Conservation (phyloP, 2,113 vertebrate species). For the Halcyon senegalensis region DNA sequence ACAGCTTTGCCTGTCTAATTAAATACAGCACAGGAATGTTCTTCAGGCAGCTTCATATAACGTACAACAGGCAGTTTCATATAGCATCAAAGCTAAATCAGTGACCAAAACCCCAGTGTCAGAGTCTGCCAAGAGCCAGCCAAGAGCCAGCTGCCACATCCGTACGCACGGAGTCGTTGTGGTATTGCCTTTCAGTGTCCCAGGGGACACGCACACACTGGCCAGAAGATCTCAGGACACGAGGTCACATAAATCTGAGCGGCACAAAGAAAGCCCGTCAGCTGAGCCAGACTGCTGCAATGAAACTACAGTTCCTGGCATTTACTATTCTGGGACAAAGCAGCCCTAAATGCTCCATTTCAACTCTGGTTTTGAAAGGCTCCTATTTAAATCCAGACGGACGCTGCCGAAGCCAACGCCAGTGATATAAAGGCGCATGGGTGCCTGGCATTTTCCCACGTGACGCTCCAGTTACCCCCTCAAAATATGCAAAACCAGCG, state of each 20-base stretch:
- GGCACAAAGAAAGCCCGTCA: not conserved
- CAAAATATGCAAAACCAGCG: not conserved
- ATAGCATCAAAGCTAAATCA: not conserved
- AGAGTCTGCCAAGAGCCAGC: not conserved
- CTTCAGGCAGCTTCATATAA: not conserved
- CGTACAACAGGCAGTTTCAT: not conserved
- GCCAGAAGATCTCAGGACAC: not conserved
- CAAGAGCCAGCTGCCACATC: not conserved
- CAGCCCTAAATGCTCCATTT: slow-evolving; percentile 13
- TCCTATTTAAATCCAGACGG: not conserved
- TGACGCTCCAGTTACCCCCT: not conserved
- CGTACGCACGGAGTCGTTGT: fast-evolving
- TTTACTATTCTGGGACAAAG: slow-evolving; percentile 18
- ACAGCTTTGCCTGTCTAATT: not conserved
- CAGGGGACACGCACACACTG: not conserved
- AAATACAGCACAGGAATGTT: not conserved
- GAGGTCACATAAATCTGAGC: not conserved
- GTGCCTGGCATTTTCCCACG: not conserved
- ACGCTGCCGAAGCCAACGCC: not conserved
- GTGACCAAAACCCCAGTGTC: not conserved
- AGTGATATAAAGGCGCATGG: not conserved
- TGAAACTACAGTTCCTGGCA: not conserved
- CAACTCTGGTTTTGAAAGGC: slow-evolving; percentile 15
- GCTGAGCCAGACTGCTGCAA: not conserved
- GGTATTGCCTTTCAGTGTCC: not conserved